phyloP scores from a whole-genome alignment of 2,113 vertebrate genomes.

The Gulo gulo region DNA sequence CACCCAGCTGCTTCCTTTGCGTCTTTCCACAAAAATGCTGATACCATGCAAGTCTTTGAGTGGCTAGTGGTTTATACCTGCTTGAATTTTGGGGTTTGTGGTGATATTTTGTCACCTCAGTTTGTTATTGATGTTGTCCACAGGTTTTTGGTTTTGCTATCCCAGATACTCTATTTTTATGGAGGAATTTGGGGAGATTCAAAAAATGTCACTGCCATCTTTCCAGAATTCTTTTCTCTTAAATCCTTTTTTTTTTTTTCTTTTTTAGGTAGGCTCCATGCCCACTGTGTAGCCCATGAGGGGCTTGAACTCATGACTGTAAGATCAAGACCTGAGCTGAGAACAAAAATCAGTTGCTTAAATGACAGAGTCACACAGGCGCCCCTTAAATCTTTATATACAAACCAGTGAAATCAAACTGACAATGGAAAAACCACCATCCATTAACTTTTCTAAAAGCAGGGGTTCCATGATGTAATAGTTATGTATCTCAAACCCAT shows the following conservation, averaged over 20 bases:
- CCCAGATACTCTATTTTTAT: not conserved
- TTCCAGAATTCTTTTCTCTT: constrained; percentile 3
- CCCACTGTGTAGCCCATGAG: not conserved
- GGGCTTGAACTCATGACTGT: not conserved
- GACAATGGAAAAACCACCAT: not conserved
- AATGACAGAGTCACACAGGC: not conserved
- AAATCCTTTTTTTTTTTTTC: not conserved
- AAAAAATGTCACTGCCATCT: not conserved
- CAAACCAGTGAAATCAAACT: constrained; percentile 4
- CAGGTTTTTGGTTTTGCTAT: not conserved
- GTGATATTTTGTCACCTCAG: not conserved
- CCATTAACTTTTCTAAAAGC: not conserved
- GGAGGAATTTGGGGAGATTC: not conserved
- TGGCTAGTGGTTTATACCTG: not conserved
- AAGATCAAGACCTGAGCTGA: not conserved
- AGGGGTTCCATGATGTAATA: not conserved
- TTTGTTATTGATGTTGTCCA: not conserved
- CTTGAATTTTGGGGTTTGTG: not conserved
- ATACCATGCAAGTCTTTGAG: not conserved
- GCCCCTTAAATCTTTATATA: not conserved
- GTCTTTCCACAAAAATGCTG: not conserved
- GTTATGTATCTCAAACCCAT: not conserved
- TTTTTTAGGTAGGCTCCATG: not conserved
- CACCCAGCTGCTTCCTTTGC: not conserved
- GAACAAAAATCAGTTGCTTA: not conserved